Conservation (phyloP, 2,888 invertebrate species). For the Rhogogaster chlorosoma region DNA sequence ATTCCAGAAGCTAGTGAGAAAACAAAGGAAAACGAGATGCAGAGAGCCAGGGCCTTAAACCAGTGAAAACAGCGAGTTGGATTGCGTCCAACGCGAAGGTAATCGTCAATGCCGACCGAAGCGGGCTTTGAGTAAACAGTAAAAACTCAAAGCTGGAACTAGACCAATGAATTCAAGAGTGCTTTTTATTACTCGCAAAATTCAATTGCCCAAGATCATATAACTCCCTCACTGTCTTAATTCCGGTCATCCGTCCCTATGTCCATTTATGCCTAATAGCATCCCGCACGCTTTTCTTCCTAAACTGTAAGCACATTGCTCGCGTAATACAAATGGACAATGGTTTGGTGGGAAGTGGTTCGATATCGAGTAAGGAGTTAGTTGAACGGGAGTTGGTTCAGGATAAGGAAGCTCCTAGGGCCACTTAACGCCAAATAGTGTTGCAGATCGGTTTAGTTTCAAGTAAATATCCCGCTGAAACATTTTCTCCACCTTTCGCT, state of each 20-base stretch:
- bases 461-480: conserved; percentile 66
- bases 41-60: conserved; percentile 61
- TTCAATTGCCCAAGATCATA: conserved; percentile 29
- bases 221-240: conserved; percentile 2
- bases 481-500: conserved; percentile 55
- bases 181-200: conserved; percentile 56
- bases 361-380: background rate
- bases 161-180: conserved; percentile 67
- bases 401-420: background rate
- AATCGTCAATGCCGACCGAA: conserved; percentile 64
- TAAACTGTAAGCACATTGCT: background rate
- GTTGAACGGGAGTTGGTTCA: background rate
- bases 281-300: background rate
- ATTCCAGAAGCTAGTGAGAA: conserved; percentile 36
- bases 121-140: conserved; percentile 65
- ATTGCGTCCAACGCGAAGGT: conserved; percentile 70
- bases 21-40: conserved; percentile 39
- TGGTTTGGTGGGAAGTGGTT: conserved; percentile 2
- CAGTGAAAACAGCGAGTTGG: conserved; percentile 70
- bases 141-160: conserved; percentile 66
- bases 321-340: background rate
- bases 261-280: background rate
- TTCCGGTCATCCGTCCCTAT: conserved; percentile 8
- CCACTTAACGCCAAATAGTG: conserved; percentile 60
- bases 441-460: conserved; percentile 65